Base-by-base conservation (phyloP, 2,797 vertebrate genomes). In the Megaceryle alcyon region DNA sequence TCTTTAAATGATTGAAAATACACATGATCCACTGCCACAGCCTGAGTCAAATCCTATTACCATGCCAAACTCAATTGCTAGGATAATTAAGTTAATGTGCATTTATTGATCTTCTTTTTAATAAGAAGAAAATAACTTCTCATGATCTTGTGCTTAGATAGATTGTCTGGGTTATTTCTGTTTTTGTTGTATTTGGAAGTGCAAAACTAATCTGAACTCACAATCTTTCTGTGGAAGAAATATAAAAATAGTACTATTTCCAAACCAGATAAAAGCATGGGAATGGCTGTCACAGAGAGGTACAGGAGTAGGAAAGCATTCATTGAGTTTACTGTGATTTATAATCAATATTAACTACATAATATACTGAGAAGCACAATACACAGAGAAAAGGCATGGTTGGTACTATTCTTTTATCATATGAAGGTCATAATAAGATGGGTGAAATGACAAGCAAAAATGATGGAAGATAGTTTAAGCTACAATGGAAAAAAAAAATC, bases 321-420 rank as follows among this genome's bases (percentile, higher is more conserved):
- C 56, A 64, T 84, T 68, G 68, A 88, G 83, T 37, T 73, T 53
- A 49, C 61, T 76, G 63, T 89, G 92, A 96, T 96, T 95, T 96
- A 73, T 90, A 96, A 97, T 97, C 97, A 96, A 95, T 97, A 94
- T 93, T 97, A 97, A 96, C 91, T 77, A 66, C 73, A 88, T 95
- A 94, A 97, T 70, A 77, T 86, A 92, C 83, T 83, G 76, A 83
- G 65, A 96, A 92, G 33, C 29, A 51, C 80, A 82, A 11, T 92
- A 43, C 72, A 94, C 23, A 53, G 63, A 86, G 88, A 86, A 87
- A 64, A 81, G 19, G 71, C 39, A 69, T 78, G 9, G 57, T 39
- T 86, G 31, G 33, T 82, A 87, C 77, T 73, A 49, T 72, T 92
- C 56, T 93, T 97, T 95, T 88, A 92, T 93, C 86, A 81, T 77